phyloP scores from a whole-genome alignment of 2,113 vertebrate species.

The Pardalotus punctatus region DNA sequence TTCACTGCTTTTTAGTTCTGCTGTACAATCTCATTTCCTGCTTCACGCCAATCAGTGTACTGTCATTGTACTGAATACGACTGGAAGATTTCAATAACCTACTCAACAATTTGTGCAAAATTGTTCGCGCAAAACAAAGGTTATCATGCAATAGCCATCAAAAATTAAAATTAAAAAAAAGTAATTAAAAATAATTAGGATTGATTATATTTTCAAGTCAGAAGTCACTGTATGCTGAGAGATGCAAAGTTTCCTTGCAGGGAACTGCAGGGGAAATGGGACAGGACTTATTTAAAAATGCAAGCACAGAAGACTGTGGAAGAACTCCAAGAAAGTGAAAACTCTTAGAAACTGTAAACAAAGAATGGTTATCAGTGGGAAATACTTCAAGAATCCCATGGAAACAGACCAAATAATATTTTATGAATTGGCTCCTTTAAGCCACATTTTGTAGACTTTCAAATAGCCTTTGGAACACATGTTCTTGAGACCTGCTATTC shows the following conservation, averaged over 20 bases:
- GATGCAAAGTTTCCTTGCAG: not conserved
- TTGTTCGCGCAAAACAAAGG: not conserved
- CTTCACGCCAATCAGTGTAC: not conserved
- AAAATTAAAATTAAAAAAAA: not conserved
- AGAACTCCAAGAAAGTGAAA: conserved; percentile 32
- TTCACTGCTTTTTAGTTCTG: not conserved
- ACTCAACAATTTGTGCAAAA: not conserved
- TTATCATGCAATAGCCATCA: not conserved
- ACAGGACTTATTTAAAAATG: conserved; percentile 26
- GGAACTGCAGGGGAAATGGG: not conserved
- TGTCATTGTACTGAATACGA: not conserved
- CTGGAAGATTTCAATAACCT: not conserved
- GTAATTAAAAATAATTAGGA: not conserved
- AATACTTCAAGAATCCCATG: conserved; percentile 42
- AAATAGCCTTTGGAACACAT: not conserved
- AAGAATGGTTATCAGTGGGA: conserved; percentile 46
- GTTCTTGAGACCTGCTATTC: not conserved
- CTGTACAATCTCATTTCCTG: conserved; percentile 24
- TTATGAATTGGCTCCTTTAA: conserved; percentile 34
- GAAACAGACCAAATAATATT: conserved; percentile 58
- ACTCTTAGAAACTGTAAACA: conserved; percentile 52
- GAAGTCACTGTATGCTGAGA: not conserved
- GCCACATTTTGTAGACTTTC: conserved; percentile 6
- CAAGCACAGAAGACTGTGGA: conserved; percentile 18
- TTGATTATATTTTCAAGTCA: not conserved